These are phyloP conservation scores for Avahi laniger DNA, from an alignment of 2,797 vertebrate species.

Conservation along the genomic window DNA sequence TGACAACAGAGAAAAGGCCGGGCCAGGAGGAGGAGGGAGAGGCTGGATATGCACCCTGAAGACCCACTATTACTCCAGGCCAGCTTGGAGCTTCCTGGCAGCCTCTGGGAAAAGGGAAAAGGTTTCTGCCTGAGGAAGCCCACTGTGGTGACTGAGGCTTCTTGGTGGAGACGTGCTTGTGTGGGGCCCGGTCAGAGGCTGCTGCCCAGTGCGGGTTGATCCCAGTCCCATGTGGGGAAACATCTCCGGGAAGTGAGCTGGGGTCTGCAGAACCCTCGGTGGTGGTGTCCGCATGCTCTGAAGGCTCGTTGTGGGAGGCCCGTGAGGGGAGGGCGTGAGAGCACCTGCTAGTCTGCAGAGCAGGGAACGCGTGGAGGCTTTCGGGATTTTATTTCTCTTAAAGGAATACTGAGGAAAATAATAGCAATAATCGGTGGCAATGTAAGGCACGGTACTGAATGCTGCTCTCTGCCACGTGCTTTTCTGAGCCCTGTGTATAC, in stretches of 20 bases:
- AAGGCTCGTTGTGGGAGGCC: background rate
- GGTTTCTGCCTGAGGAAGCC: background rate
- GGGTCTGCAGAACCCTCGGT: too few relatives aligned
- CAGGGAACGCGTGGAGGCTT: accelerated
- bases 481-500: accelerated
- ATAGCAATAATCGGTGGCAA: accelerated
- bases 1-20: background rate
- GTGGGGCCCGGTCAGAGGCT: background rate
- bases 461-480: background rate
- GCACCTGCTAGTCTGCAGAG: accelerated
- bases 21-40: background rate
- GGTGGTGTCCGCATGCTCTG: accelerated
- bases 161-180: accelerated
- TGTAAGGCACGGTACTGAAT: accelerated
- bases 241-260: background rate
- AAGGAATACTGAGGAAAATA: background rate
- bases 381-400: accelerated
- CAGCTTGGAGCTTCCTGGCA: background rate
- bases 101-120: background rate
- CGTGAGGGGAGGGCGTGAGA: accelerated
- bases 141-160: accelerated
- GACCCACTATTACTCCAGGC: background rate
- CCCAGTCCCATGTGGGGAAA: background rate
- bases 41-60: accelerated
- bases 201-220: accelerated